Evolutionary conservation across 2,113 vertebrate species (phyloP), one percentile per base, ranked within the genome.

Genomic region (Corvus cornix): DNA sequence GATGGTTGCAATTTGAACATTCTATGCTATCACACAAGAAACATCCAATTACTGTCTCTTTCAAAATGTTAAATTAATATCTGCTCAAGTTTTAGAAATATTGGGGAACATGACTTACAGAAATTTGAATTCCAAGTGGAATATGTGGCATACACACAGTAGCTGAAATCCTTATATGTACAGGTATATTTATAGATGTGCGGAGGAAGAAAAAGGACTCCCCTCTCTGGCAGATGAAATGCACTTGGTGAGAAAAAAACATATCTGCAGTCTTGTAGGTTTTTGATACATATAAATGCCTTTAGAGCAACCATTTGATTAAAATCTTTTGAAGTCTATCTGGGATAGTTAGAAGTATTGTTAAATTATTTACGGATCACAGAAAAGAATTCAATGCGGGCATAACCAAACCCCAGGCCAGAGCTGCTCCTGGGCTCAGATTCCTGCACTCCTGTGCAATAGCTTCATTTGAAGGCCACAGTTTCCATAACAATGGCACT

Each of bases 401-500:
- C 11, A 35, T 5, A 67, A 52, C 10, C 44, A 48, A 66, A 64
- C 20, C 19, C 39, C 60, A 49, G 69, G 56, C 7, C 84, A 53
- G 43, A 46, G 53, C 30, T 86, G 41, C 43, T 66, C 68, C 70
- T 28, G 66, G 64, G 73, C 46, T 84, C 46, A 31, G 39, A 85
- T 87, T 60, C 66, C 66, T 62, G 37, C 18, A 11, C 53, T 81
- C 80, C 72, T 66, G 72, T 16, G 64, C 72, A 66, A 35, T 7
- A 18, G 12, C 49, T 90, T 75, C 59, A 46, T 82, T 27, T 44
- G 69, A 74, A 87, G 90, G n/a, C 66, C 69, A 28, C 43, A 27
- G 46, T 89, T 95, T 89, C 91, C 84, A 59, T 93, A 89, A 93
- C 76, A 96, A 84, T 78, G 74, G 52, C 46, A n/a, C 48, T 86